Base-by-base conservation (phyloP, 2,797 vertebrate species). In the Periparus ater region DNA sequence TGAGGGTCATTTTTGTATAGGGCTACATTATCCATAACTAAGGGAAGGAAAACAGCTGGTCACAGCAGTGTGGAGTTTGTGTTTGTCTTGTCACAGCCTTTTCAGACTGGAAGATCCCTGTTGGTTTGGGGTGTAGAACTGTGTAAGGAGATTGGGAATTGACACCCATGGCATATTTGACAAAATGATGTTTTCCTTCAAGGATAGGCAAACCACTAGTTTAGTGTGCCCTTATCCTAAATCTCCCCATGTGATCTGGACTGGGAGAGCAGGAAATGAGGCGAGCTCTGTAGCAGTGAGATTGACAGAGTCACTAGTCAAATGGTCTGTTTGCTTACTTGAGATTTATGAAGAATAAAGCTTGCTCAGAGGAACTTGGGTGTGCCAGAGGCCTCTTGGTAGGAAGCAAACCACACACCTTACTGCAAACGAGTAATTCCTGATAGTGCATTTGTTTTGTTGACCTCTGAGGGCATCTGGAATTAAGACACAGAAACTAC, bases 401-500 rank as follows among this genome's bases (percentile, higher is more conserved):
- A 23, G 17, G 23, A 34, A 61, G 25, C 26, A 34, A 79, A 40
- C 19, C 7, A 6, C 3, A 4, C 15, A 12, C 11, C 16, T 62
- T 54, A 27, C 32, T 67, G 32, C 11, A 16, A 70, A 32, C 16
- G 47, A 16, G 47, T 25, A 65, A 0, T 58, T 85, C 7, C 5
- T 66, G 40, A 3, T 38, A 14, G 5, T 74, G 48, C 6, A 2
- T 70, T 51, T 71, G 4, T 63, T 94, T 40, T 85, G 10, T 53
- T 93, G 91, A 81, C 78, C 74, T 91, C 51, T 55, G 38, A 93
- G 70, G 74, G 40, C 75, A 53, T 2, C 32, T 83, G 66, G 82
- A 83, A 75, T 91, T 88, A 91, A 89, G 65, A 75, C 22, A 63
- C 34, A 65, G 34, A 42, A 92, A 76, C 44, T 55, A 2, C 25